Base-by-base conservation (phyloP, 2,113 vertebrate genomes). In the Dryoscopus gambensis region DNA sequence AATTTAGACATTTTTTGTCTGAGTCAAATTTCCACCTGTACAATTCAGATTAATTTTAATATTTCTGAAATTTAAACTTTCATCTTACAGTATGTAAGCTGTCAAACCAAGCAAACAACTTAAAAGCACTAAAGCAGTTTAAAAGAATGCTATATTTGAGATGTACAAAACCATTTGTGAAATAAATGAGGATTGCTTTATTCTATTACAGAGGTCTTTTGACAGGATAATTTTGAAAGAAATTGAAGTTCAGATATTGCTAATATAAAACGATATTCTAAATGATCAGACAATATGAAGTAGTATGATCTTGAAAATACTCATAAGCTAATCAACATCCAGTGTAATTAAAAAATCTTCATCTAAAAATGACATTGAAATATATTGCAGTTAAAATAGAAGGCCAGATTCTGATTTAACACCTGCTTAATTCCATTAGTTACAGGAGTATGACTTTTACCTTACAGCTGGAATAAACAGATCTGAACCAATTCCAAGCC, bases 31-130 rank as follows among this genome's bases (percentile, higher is more conserved):
- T 70, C 13, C 56, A 35, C 21, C 31, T 71, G 64, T 53, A 93
- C 52, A 94, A 87, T 64, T 84, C 39, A 21, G 40, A 68, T 57
- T 9, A 64, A 93, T 74, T 89, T 85, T 39, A 84, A 83, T 35
- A 82, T 59, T 64, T 95, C 44, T 68, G 56, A 84, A 90, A 70
- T 56, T 15, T 46, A 22, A 90, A 14, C 4, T 74, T 87, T 75
- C 23, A 35, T 30, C 60, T 60, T 65, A 35, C 59, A 64, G 60
- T 68, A 65, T 28, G 76, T 84, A 93, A 95, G 86, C 27, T 55
- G 90, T 89, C 89, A 86, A 94, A 92, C 96, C 92, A 97, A 95
- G 97, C 87, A 93, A 90, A 39, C 25, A 69, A 89, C 31, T 93
- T 84, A 76, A 39, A 97, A 94, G 55, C 91, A 74, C 90, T 39